Conservation (phyloP, 1,140 invertebrate species). For the Drosophila gunungcola region DNA sequence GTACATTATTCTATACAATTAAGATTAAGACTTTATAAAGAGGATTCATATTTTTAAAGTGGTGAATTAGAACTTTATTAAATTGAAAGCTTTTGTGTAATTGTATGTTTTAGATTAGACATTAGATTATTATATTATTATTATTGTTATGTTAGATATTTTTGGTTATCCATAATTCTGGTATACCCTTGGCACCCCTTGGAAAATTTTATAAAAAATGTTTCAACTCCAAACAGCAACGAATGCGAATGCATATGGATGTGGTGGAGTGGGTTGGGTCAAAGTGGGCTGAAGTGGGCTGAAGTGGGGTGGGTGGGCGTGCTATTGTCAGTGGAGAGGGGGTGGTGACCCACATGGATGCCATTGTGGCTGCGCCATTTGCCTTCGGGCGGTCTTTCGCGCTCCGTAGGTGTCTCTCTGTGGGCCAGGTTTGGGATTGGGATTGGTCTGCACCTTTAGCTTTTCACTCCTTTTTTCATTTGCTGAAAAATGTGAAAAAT, state of each 20-base stretch:
- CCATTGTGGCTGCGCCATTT: slow-evolving; percentile 49
- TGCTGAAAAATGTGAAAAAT: slow-evolving; percentile 73
- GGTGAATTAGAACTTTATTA: too few relatives aligned
- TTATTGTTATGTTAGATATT: too few relatives aligned
- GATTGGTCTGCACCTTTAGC: slow-evolving; percentile 59
- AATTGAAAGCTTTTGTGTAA: too few relatives aligned
- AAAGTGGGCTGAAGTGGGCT: not conserved
- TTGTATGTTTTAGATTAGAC: too few relatives aligned
- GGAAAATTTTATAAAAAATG: slow-evolving; percentile 44
- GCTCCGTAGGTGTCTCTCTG: slow-evolving; percentile 47
- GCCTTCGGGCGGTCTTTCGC: slow-evolving; percentile 56
- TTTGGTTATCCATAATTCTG: not conserved
- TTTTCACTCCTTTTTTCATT: slow-evolving; percentile 33
- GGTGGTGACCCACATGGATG: slow-evolving; percentile 68
- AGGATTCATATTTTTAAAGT: too few relatives aligned
- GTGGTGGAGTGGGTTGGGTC: slow-evolving; percentile 21
- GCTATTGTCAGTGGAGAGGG: not conserved
- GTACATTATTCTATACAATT: too few relatives aligned
- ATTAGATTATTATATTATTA: too few relatives aligned
- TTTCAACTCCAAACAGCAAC: slow-evolving; percentile 68
- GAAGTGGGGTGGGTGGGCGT: not conserved
- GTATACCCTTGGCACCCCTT: not conserved
- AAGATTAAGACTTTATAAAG: too few relatives aligned
- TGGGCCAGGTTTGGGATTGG: slow-evolving; percentile 14
- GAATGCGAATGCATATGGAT: slow-evolving; percentile 60